Percentiles rank a stretch among this genome's conserved stretches.
Evolutionary conservation across 2,797 vertebrate species (phyloP).

Genomic region (Galago senegalensis): DNA sequence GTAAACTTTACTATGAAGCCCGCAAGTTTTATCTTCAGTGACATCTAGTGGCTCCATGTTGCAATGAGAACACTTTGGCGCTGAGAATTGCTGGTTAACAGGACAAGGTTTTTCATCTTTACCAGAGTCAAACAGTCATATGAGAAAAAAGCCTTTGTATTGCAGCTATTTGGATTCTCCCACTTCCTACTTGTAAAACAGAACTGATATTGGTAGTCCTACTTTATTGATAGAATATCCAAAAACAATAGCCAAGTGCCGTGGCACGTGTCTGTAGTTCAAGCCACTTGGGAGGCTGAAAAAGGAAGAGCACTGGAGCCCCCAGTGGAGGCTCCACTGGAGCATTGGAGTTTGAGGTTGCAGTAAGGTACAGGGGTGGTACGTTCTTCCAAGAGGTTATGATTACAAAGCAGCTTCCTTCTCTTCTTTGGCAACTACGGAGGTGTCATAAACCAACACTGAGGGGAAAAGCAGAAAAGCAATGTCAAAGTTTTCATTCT

Average conservation of each 20-base stretch:
- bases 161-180: background rate
- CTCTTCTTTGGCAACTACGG: background rate
- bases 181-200: background rate
- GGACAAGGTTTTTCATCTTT: background rate
- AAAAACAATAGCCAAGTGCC: background rate
- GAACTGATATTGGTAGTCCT: background rate
- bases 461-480: background rate
- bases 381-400: background rate
- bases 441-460: background rate
- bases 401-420: background rate
- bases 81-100: background rate
- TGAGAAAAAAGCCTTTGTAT: background rate
- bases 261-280: too few relatives aligned
- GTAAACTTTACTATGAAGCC: rapidly evolving
- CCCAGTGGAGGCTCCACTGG: too few relatives aligned
- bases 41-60: constrained; percentile 69
- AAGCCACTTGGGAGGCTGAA: too few relatives aligned
- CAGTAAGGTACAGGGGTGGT: background rate
- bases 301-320: too few relatives aligned
- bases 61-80: background rate
- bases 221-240: background rate
- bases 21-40: constrained; percentile 63
- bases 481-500: background rate
- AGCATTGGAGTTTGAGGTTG: too few relatives aligned
- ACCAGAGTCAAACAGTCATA: background rate